A percentile compares a stretch with the other conserved stretches of the same genome.
Evolutionary conservation across 2,113 vertebrate species (phyloP).

Genomic region (Gadus chalcogrammus): DNA sequence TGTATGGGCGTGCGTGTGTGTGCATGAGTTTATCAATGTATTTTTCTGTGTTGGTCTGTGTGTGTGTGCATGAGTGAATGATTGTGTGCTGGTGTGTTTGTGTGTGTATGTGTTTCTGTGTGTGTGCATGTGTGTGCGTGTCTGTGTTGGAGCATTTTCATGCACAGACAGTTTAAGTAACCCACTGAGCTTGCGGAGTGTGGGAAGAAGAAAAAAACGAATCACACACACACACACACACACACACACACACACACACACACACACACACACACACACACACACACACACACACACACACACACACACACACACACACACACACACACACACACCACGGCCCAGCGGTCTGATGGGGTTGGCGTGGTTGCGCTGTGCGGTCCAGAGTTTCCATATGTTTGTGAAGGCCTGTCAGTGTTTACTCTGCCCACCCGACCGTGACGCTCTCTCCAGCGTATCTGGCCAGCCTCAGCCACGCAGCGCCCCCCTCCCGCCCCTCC

Average conservation of each 20-base stretch:
- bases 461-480: slow-evolving; percentile 23
- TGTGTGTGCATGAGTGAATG: too few species aligned
- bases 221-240: slow-evolving; percentile 8
- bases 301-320: too few species aligned
- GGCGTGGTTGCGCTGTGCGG: slow-evolving; percentile 40
- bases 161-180: too few species aligned
- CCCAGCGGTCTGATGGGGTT: slow-evolving; percentile 50
- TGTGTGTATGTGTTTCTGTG: background rate
- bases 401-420: slow-evolving; percentile 40
- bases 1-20: too few species aligned
- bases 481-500: slow-evolving; percentile 16
- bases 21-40: too few species aligned
- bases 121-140: too few species aligned
- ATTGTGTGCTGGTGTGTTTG: background rate
- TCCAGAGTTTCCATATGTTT: slow-evolving; percentile 55
- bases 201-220: slow-evolving; percentile 24
- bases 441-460: slow-evolving; percentile 31
- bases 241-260: too few species aligned
- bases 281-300: too few species aligned
- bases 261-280: too few species aligned
- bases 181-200: slow-evolving; percentile 14
- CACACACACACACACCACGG: slow-evolving; percentile 39
- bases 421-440: slow-evolving; percentile 45
- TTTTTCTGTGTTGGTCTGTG: too few species aligned
- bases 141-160: too few species aligned